phyloP scores from a whole-genome alignment of 2,797 vertebrate species.

The Apogon talboti region DNA sequence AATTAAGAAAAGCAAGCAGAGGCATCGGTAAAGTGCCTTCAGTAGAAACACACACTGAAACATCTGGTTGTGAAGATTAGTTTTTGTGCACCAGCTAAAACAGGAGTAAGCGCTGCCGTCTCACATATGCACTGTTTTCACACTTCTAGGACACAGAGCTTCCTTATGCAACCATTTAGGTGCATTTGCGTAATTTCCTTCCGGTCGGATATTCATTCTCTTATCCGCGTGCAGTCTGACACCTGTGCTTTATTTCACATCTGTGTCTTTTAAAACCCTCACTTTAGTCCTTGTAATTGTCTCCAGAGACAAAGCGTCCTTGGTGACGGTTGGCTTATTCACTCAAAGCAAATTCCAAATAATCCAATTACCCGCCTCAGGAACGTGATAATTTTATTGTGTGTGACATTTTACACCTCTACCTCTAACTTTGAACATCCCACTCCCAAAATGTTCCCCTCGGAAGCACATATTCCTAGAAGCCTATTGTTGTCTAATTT shows the following conservation, averaged over 20 bases:
- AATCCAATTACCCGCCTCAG: slow-evolving; percentile 57
- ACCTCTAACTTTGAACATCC: slow-evolving; percentile 2
- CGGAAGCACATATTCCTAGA: slow-evolving; percentile 33
- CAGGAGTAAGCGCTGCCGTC: not conserved
- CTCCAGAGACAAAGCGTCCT: slow-evolving; percentile 48
- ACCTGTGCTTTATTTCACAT: slow-evolving; percentile 32
- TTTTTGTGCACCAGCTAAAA: not conserved
- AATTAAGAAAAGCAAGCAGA: not conserved
- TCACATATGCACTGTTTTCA: too few species aligned
- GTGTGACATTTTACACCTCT: slow-evolving; percentile 39
- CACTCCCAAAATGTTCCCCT: slow-evolving; percentile 3
- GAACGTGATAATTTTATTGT: slow-evolving; percentile 61
- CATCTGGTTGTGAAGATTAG: slow-evolving; percentile 1
- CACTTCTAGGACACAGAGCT: too few species aligned
- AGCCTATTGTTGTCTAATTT: slow-evolving; percentile 47
- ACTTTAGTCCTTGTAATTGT: slow-evolving; percentile 47
- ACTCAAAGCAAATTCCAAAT: slow-evolving; percentile 50
- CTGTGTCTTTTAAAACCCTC: slow-evolving; percentile 31
- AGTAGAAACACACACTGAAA: not conserved
- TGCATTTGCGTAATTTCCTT: not conserved
- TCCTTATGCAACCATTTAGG: too few species aligned
- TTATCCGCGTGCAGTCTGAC: slow-evolving; percentile 14
- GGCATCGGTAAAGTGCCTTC: not conserved
- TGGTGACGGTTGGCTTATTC: slow-evolving; percentile 59
- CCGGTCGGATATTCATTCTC: slow-evolving; percentile 12